These are phyloP conservation scores for Pseudomyrmex flavicornis DNA, from an alignment of 1,140 invertebrate species.

Conservation along the genomic window DNA sequence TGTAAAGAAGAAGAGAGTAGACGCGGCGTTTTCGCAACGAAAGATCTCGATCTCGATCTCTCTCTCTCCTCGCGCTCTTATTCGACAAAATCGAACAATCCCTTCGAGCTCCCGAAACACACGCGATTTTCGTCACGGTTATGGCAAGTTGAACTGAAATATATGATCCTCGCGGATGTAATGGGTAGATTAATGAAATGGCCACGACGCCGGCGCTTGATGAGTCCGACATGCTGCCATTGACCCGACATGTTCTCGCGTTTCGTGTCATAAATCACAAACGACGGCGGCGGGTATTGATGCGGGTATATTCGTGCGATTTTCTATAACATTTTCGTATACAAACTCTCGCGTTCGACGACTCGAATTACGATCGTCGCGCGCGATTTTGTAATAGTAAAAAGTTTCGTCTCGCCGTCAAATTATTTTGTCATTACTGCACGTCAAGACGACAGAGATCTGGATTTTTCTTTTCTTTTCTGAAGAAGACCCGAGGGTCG, in stretches of 20 bases:
- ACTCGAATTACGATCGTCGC: conserved; percentile 43
- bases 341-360: conserved; percentile 37
- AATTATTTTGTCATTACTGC: not conserved
- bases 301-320: conserved; percentile 32
- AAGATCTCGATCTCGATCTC: no score
- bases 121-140: not conserved
- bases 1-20: not conserved
- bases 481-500: no score
- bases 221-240: conserved; percentile 60
- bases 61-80: not conserved
- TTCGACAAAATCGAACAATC: conserved; percentile 10
- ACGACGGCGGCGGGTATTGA: conserved; percentile 33
- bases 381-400: not conserved
- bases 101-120: conserved; percentile 19
- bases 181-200: conserved; percentile 60
- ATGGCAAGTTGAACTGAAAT: conserved; percentile 48
- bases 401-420: conserved; percentile 20
- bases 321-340: conserved; percentile 52
- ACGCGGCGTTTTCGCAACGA: not conserved
- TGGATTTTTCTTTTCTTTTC: no score
- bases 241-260: conserved; percentile 58
- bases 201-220: conserved; percentile 54
- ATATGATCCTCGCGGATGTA: conserved; percentile 55
- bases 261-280: conserved; percentile 58
- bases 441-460: no score